phyloP scores from a whole-genome alignment of 2,797 vertebrate species.

The Clarias pachynema region DNA sequence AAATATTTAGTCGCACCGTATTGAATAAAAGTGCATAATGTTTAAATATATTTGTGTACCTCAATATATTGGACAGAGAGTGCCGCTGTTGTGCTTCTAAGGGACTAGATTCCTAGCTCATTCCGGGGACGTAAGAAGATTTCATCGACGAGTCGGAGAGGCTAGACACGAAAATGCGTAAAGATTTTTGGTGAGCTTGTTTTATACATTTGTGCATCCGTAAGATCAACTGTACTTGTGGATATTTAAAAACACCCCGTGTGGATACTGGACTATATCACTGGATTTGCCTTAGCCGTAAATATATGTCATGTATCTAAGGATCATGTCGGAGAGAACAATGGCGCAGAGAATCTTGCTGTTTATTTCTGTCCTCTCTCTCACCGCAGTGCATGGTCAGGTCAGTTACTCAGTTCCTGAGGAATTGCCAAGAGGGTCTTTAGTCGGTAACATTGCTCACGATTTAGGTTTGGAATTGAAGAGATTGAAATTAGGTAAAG shows the following conservation, averaged over 20 bases:
- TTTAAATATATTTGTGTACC: not conserved
- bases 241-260: not conserved
- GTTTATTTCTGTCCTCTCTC: not conserved
- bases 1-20: not conserved
- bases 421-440: conserved; percentile 45
- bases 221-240: not conserved
- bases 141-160: not conserved
- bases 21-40: not conserved
- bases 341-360: not conserved
- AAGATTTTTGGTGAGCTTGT: not conserved
- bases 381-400: conserved; percentile 35
- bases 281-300: not conserved
- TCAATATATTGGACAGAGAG: not conserved
- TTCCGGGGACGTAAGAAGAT: not conserved
- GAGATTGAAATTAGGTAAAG: conserved; percentile 62
- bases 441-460: conserved; percentile 56
- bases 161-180: not conserved
- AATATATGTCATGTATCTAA: not conserved
- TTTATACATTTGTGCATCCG: not conserved
- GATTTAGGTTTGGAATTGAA: conserved; percentile 66
- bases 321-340: not conserved
- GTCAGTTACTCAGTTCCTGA: conserved; percentile 53
- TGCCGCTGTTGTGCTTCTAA: not conserved
- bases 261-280: not conserved
- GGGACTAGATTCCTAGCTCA: not conserved